Evolutionary conservation across 2,797 vertebrate genomes (phyloP).

Genomic region (Bucorvus abyssinicus): DNA sequence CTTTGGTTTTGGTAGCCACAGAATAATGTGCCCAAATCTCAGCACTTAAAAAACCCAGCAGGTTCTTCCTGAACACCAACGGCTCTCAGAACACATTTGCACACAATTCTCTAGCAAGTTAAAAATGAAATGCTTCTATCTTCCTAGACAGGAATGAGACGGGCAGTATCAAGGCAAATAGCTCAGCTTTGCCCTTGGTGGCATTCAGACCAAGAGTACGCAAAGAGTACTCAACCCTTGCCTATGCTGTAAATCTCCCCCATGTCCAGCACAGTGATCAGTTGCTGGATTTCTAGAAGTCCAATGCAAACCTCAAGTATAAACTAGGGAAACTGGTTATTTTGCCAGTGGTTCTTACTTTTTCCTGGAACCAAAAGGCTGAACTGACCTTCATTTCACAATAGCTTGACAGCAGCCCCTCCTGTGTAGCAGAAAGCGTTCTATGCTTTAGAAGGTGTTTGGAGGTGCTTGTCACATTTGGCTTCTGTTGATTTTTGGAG

Average conservation of each 20-base stretch:
- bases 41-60: background rate
- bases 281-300: background rate
- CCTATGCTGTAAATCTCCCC: background rate
- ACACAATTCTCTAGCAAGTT: background rate
- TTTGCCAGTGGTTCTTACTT: background rate
- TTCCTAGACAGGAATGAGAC: background rate
- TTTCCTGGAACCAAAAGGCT: background rate
- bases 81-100: background rate
- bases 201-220: background rate
- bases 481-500: background rate
- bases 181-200: background rate
- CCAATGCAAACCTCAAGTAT: background rate
- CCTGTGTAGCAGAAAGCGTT: background rate
- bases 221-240: background rate
- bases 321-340: background rate
- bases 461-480: background rate
- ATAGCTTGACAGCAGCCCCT: background rate
- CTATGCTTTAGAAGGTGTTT: background rate
- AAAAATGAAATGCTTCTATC: background rate
- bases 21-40: background rate
- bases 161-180: background rate
- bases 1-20: background rate
- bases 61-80: background rate
- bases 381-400: background rate
- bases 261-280: background rate